These are phyloP conservation scores for Geodia barretti DNA, from an alignment of 37 sponge, comb jelly and placozoan genomes.

Conservation along the genomic window DNA sequence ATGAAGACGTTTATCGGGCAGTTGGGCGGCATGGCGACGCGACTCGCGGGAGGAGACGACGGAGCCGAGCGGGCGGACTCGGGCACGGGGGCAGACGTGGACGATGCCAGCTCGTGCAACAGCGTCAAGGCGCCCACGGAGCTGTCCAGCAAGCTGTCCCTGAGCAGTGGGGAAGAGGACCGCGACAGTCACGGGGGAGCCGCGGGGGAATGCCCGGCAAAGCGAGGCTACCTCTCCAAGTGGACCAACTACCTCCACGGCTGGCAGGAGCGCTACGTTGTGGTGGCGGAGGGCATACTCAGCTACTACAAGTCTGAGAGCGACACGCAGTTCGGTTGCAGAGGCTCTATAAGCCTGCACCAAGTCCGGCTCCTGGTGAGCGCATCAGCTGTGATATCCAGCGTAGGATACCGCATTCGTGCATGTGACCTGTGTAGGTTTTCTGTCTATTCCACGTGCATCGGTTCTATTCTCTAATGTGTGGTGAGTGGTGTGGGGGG, in stretches of 20 bases:
- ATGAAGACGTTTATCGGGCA: conserved; percentile 39
- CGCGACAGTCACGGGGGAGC: neutral
- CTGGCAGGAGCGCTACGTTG: conserved; percentile 92
- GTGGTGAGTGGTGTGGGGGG: no score
- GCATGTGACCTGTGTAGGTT: no score
- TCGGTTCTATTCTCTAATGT: no score
- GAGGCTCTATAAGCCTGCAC: conserved; percentile 87
- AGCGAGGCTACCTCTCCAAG: conserved; percentile 70
- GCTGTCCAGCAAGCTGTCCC: conserved; percentile 6
- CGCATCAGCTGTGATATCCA: no score
- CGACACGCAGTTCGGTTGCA: conserved; percentile 84
- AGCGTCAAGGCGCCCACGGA: conserved; percentile 17
- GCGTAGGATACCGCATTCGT: no score
- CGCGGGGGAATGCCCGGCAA: conserved; percentile 24
- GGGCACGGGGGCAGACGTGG: conserved; percentile 7
- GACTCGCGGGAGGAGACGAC: conserved; percentile 5
- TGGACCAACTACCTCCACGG: conserved; percentile 97
- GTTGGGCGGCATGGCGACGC: conserved; percentile 28
- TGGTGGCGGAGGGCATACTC: conserved; percentile 74
- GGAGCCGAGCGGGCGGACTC: neutral
- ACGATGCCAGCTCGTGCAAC: neutral
- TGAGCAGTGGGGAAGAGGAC: conserved; percentile 22
- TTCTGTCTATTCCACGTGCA: no score
- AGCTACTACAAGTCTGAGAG: conserved; percentile 89
- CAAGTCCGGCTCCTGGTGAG: conserved; percentile 69